Evolutionary conservation across 2,113 vertebrate species (phyloP).

Genomic region (Taurulus bubalis): DNA sequence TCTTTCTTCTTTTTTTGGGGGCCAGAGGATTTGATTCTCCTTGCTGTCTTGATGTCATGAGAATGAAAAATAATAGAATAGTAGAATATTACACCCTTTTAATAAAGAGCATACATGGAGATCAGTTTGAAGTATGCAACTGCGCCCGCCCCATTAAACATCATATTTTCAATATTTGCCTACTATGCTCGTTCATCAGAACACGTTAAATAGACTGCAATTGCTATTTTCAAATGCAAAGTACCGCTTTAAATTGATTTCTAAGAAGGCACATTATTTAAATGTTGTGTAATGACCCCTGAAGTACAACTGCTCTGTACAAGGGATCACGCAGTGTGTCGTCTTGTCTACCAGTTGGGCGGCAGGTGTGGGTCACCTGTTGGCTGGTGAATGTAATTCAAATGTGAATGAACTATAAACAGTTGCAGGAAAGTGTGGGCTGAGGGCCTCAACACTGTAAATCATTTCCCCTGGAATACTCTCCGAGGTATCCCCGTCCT

Average conservation of each 20-base stretch:
- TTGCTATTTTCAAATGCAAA: neutral
- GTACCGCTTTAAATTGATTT: neutral
- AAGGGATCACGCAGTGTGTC: neutral
- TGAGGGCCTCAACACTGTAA: conserved; percentile 25
- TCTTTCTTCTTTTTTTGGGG: neutral
- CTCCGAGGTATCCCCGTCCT: conserved; percentile 49
- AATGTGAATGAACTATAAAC: conserved; percentile 2
- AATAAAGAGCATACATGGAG: neutral
- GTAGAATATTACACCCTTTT: neutral
- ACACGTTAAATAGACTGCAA: neutral
- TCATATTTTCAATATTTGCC: neutral
- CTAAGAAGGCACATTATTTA: neutral
- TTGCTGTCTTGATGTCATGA: neutral
- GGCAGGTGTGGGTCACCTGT: conserved; percentile 25
- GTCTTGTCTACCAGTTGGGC: neutral
- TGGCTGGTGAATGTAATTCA: conserved; percentile 8
- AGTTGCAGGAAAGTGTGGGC: conserved; percentile 23
- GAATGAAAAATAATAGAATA: too few species aligned
- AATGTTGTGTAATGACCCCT: neutral
- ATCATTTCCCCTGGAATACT: conserved; percentile 54
- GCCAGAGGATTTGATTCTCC: neutral
- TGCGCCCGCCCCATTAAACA: too few species aligned
- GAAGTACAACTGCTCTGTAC: neutral
- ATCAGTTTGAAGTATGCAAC: neutral
- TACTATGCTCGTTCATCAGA: neutral